Base-by-base conservation (phyloP, 2,888 invertebrate genomes). In the Phyto melanocephala region DNA sequence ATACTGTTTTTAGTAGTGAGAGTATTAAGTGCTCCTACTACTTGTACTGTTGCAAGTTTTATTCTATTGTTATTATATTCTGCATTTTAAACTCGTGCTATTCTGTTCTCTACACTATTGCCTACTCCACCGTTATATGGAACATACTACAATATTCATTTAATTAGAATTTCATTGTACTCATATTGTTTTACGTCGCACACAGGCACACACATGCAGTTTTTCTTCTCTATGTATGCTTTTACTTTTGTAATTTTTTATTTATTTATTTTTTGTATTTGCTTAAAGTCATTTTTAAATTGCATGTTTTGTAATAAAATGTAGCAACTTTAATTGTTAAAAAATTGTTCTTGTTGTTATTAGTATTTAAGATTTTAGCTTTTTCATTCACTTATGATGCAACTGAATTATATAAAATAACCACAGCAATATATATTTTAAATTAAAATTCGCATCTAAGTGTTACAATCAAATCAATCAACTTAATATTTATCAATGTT, bases 291-390 rank as follows among this genome's bases (percentile, higher is more conserved):
- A 80, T 54, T 62, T 72, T 33, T 50, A 52, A 72, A 74, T 37
- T 62, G n/a, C 11, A 17, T 70, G 35, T 22, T 13, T 47, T 68
- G 15, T 42, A 62, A 77, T 63, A 56, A 77, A 33, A 77, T 52
- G 52, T 54, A 65, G 54, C 63, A 65, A 65, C 40, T 74, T 47
- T 20, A 17, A 76, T 76, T 58, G 17, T 60, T 52, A 42, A 60
- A n/a, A 15, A 28, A 15, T 54, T 63, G 54, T 42, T n/a, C 15
- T 28, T 45, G 8, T 65, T 52, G 28, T 40, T 52, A 20, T 15
- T 5, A 37, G n/a, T 56, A n/a, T 47, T 60, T 8, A 50, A 24
- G 22, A 58, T 60, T 37, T 7, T 15, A 1, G 13, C 35, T 15
- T 65, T 65, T 20, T 2, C 10, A 33, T 65, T 50, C 35, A 7